A percentile compares a stretch with the other conserved stretches of the same genome.
These are phyloP conservation scores for Drosophila maculinotata DNA, from an alignment of 2,888 invertebrate genomes.

Conservation along the genomic window DNA sequence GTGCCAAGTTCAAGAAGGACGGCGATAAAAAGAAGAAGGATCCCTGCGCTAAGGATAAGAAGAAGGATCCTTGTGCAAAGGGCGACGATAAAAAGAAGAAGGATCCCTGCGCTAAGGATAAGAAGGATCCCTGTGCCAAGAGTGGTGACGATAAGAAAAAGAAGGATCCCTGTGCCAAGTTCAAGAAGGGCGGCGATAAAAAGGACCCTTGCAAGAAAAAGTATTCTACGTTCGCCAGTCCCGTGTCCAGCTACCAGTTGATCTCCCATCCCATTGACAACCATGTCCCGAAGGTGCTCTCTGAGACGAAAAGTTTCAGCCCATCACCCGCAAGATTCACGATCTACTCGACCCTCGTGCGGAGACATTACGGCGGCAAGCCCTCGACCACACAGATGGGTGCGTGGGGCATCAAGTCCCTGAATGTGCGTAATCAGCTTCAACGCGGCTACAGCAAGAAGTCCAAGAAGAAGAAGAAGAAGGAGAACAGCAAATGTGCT, in stretches of 20 bases:
- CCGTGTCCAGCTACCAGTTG: slow-evolving; percentile 11
- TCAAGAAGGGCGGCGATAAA: slow-evolving; percentile 17
- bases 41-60: slow-evolving; percentile 38
- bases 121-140: slow-evolving; percentile 28
- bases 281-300: too few species aligned
- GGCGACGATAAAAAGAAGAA: slow-evolving; percentile 26
- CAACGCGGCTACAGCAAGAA: slow-evolving; percentile 27
- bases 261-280: not conserved
- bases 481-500: slow-evolving; percentile 28
- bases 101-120: slow-evolving; percentile 26
- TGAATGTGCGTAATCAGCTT: not conserved
- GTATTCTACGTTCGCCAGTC: slow-evolving; percentile 38
- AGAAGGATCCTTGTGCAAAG: too few species aligned
- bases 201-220: slow-evolving; percentile 43
- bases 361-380: slow-evolving; percentile 49
- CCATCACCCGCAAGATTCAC: slow-evolving; percentile 25
- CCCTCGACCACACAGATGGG: slow-evolving; percentile 11
- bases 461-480: slow-evolving; percentile 9
- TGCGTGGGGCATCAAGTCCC: slow-evolving; percentile 23
- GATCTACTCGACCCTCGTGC: slow-evolving; percentile 36
- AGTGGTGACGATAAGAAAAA: slow-evolving; percentile 22
- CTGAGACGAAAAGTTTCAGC: not conserved
- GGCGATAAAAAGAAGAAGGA: slow-evolving; percentile 28
- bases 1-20: slow-evolving; percentile 24
- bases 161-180: slow-evolving; percentile 34